These are phyloP conservation scores for Plemyria rubiginata DNA, from an alignment of 2,888 invertebrate genomes.

Conservation along the genomic window DNA sequence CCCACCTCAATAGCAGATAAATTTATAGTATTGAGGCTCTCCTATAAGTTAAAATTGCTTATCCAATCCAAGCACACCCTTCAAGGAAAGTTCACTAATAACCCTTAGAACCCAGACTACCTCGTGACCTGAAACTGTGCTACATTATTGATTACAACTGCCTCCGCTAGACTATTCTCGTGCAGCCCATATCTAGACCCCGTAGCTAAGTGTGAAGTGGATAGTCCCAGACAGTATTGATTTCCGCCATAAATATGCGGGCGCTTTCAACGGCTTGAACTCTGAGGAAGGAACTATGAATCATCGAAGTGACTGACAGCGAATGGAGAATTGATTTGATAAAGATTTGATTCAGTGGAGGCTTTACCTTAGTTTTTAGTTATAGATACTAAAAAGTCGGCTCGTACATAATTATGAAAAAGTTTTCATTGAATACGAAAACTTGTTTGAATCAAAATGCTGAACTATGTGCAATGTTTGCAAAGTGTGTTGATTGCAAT, in stretches of 20 bases:
- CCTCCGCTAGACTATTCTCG: constrained; percentile 13
- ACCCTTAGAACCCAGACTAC: neutral
- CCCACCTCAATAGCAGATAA: too few species aligned
- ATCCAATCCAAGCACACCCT: neutral
- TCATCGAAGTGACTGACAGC: neutral
- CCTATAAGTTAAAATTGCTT: neutral
- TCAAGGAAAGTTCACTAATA: neutral
- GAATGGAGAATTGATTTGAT: neutral
- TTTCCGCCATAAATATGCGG: constrained; percentile 19
- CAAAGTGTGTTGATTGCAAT: too few species aligned
- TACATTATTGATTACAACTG: constrained; percentile 21
- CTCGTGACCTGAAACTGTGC: constrained; percentile 15
- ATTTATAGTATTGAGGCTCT: too few species aligned
- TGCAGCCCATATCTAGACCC: constrained; percentile 18
- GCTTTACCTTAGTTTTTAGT: neutral
- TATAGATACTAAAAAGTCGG: too few species aligned
- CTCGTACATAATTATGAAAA: too few species aligned
- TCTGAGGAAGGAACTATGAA: neutral
- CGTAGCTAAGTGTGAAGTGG: neutral
- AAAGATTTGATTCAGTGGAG: neutral
- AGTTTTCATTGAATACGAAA: too few species aligned
- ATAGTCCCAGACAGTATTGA: constrained; percentile 25
- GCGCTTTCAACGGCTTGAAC: constrained; percentile 15
- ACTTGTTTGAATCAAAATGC: too few species aligned
- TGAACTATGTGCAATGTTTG: too few species aligned